phyloP scores from a whole-genome alignment of 2,797 vertebrate genomes.

The Denticeps clupeoides region DNA sequence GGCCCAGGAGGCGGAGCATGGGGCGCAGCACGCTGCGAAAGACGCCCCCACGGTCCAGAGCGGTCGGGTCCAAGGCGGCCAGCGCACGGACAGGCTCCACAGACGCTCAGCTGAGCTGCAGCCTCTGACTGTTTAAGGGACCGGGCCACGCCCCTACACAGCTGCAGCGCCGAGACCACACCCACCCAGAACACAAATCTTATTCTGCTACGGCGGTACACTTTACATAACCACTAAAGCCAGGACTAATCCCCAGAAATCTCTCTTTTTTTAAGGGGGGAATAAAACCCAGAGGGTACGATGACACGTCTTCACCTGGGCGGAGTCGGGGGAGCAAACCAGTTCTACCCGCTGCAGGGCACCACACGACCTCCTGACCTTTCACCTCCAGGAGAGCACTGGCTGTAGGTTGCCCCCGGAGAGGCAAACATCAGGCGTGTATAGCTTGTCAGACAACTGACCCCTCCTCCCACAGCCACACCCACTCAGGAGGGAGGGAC shows the following conservation, averaged over 20 bases:
- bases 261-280: constrained; percentile 35
- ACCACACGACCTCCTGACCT: no score
- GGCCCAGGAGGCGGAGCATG: background rate
- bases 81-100: background rate
- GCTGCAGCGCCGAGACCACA: no score
- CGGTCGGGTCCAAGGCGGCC: background rate
- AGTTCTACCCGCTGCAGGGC: no score
- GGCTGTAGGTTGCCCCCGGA: no score
- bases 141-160: background rate
- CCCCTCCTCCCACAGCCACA: no score
- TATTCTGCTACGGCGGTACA: constrained; percentile 35
- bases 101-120: background rate
- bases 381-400: no score
- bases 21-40: no score
- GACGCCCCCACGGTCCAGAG: background rate
- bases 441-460: no score
- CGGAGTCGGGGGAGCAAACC: no score
- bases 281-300: constrained; percentile 22
- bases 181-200: constrained; percentile 60
- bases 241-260: constrained; percentile 56
- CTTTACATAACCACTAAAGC: constrained; percentile 67
- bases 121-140: no score
- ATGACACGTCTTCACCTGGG: background rate
- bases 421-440: no score
- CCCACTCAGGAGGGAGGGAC: no score